Percentiles rank a stretch among this genome's conserved stretches.
Evolutionary conservation across 2,888 invertebrate species (phyloP).

Genomic region (Diadromus collaris): DNA sequence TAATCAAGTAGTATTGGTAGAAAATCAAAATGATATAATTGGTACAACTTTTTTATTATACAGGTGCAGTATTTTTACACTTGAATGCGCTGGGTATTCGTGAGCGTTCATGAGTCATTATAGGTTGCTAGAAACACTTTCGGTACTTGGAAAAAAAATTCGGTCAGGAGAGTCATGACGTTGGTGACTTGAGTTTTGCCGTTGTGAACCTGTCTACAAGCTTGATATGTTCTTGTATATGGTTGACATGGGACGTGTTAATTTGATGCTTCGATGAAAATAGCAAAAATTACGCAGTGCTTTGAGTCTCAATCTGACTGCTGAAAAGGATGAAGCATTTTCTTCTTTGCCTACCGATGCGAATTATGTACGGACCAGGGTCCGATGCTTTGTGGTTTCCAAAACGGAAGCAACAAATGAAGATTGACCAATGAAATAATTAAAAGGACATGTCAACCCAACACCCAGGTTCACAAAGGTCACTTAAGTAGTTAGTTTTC

Average conservation of each 20-base stretch:
- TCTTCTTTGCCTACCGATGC: no score
- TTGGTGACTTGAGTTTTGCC: not conserved
- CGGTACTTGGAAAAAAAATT: not conserved
- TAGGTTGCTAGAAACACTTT: not conserved
- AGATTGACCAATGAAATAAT: no score
- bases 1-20: not conserved
- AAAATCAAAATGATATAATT: not conserved
- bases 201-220: not conserved
- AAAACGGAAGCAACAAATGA: no score
- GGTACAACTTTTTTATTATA: not conserved
- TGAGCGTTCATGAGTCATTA: not conserved
- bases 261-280: not conserved
- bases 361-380: no score
- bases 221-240: not conserved
- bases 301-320: no score
- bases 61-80: not conserved
- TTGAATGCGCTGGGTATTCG: not conserved
- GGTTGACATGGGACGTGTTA: not conserved
- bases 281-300: no score
- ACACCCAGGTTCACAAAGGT: no score
- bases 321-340: no score
- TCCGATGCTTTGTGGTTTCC: no score
- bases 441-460: no score
- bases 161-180: not conserved
- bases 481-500: no score